Evolutionary conservation across 1,140 invertebrate species (phyloP).

Genomic region (Leptoteleia sp.): DNA sequence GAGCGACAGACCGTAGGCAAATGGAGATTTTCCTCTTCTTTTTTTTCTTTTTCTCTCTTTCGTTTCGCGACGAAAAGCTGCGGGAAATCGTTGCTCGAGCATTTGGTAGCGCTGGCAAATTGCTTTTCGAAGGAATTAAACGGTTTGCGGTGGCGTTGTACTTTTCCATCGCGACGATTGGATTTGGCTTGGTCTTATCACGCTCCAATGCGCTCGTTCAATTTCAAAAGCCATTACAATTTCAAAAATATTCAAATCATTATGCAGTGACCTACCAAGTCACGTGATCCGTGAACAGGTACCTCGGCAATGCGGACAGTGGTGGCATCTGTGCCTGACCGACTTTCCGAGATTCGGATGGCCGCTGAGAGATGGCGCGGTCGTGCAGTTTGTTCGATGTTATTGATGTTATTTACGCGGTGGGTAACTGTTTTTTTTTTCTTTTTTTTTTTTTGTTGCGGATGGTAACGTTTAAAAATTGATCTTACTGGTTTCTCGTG

Average conservation of each 20-base stretch:
- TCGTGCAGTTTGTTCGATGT: not conserved
- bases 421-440: conserved; percentile 1
- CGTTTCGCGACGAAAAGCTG: too few relatives aligned
- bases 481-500: too few relatives aligned
- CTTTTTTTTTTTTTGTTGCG: too few relatives aligned
- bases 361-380: not conserved
- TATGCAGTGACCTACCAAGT: conserved; percentile 42
- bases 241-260: conserved; percentile 59
- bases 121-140: too few relatives aligned
- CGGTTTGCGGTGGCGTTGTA: not conserved
- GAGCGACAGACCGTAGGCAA: too few relatives aligned
- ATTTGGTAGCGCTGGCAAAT: too few relatives aligned
- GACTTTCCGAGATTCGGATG: not conserved
- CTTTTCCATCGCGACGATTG: not conserved
- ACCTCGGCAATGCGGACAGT: not conserved
- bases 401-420: too few relatives aligned
- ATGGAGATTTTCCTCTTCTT: too few relatives aligned
- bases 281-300: conserved; percentile 22
- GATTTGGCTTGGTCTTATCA: conserved; percentile 1
- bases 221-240: conserved; percentile 47
- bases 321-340: conserved; percentile 28
- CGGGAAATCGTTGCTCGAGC: too few relatives aligned
- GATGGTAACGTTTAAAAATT: too few relatives aligned
- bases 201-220: not conserved
- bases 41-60: too few relatives aligned